Evolutionary conservation across 1,140 invertebrate species (phyloP), one percentile per base, ranked within the genome.

Genomic region (Phymastichus coffea): DNA sequence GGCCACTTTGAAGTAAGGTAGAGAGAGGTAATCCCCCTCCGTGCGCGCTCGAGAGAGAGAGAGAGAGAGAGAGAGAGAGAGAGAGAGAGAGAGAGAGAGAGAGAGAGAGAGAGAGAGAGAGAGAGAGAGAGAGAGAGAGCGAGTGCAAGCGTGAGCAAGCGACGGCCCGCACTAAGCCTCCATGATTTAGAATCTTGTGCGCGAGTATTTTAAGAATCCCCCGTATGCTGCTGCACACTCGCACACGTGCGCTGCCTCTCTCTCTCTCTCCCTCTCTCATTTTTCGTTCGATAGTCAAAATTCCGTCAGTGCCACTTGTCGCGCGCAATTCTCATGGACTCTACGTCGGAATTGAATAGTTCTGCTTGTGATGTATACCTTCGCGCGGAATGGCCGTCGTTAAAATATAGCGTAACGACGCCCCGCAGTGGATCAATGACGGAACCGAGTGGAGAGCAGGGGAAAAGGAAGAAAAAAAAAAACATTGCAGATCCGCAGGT

Each of bases 141-240:
- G 35, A n/a, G n/a, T n/a, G n/a, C n/a, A n/a, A n/a, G n/a, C n/a
- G n/a, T n/a, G n/a, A 33, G 28, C 33, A 41, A 33, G 6, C 51
- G 74, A 77, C 75, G 77, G 65, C 69, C 2, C 35, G 63, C 69
- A n/a, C 66, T 79, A 79, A 79, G 74, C 75, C 77, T 70, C 61
- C 74, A 73, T 79, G 77, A 78, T 79, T 79, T 79, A 79, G 77
- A 78, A 73, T 76, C 76, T 77, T 68, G 71, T 68, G 66, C 51
- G 6, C 12, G 75, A 75, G 72, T 78, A 78, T 79, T 79, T 79
- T 79, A 78, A 78, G 77, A 79, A 73, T 77, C 71, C 69, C 68
- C 69, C 69, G 72, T 55, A 41, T 33, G 57, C 57, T 33, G 6
- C 17, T 33, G 14, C 17, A 14, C 14, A 33, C 14, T 6, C 14